A percentile compares a stretch with the other conserved stretches of the same genome.
phyloP scores from a whole-genome alignment of 2,797 vertebrate species.

The Halcyon badia region DNA sequence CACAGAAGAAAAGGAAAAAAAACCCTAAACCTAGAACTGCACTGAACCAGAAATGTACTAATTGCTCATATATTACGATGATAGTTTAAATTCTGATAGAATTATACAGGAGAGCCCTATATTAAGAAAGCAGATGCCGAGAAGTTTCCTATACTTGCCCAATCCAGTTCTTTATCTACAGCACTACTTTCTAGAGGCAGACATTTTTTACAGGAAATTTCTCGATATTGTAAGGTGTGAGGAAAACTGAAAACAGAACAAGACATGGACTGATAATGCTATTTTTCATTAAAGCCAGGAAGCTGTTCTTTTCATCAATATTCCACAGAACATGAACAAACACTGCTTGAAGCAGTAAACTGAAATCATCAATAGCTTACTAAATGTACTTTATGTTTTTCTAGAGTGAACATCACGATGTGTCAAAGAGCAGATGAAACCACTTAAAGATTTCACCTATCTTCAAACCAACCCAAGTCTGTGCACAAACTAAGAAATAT shows the following conservation, averaged over 20 bases:
- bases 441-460: background rate
- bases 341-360: background rate
- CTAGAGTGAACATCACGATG: background rate
- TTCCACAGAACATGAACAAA: background rate
- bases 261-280: background rate
- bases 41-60: background rate
- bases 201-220: background rate
- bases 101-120: background rate
- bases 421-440: background rate
- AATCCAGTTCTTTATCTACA: background rate
- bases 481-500: background rate
- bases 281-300: background rate
- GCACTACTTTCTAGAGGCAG: background rate
- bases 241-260: background rate
- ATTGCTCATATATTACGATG: background rate
- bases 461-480: background rate
- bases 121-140: fast-evolving
- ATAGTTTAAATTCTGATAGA: background rate
- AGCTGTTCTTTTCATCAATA: background rate
- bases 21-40: background rate
- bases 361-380: background rate
- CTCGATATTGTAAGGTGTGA: background rate
- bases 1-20: background rate
- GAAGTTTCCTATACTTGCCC: background rate
- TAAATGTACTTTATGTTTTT: background rate